A percentile compares a stretch with the other conserved stretches of the same genome.
Conservation (phyloP, 2,797 vertebrate genomes). For the Sternarchorhynchus goeldii region DNA sequence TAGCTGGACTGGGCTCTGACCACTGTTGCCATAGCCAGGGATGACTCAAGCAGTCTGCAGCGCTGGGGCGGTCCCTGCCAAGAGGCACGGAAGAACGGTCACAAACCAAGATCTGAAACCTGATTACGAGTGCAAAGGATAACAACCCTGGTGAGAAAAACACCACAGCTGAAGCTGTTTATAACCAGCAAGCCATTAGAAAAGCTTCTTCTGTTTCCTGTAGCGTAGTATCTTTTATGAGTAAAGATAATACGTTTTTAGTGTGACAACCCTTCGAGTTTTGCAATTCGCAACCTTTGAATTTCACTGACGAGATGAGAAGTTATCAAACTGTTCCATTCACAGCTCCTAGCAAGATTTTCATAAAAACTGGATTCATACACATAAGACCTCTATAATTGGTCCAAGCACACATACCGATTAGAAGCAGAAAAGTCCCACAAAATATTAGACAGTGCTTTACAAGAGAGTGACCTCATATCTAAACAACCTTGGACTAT, state of each 20-base stretch:
- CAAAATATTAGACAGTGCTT: not conserved
- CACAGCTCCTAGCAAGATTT: not conserved
- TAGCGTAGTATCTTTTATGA: too few relatives aligned
- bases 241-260: too few relatives aligned
- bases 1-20: conserved; percentile 66
- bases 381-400: too few relatives aligned
- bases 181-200: too few relatives aligned
- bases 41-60: conserved; percentile 88
- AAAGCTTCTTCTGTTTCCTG: too few relatives aligned
- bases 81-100: not conserved
- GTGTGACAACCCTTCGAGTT: too few relatives aligned
- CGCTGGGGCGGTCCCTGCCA: conserved; percentile 86
- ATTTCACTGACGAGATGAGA: not conserved
- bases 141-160: too few relatives aligned
- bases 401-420: not conserved
- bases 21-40: conserved; percentile 87
- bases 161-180: too few relatives aligned
- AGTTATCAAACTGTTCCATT: not conserved
- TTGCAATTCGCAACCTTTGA: too few relatives aligned
- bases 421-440: not conserved
- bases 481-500: not conserved
- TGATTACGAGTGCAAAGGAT: too few relatives aligned
- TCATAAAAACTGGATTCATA: not conserved
- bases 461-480: not conserved
- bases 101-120: not conserved